A percentile compares a stretch with the other conserved stretches of the same genome.
These are phyloP conservation scores for Phaenicophaeus curvirostris DNA, from an alignment of 2,797 vertebrate genomes.

Conservation along the genomic window DNA sequence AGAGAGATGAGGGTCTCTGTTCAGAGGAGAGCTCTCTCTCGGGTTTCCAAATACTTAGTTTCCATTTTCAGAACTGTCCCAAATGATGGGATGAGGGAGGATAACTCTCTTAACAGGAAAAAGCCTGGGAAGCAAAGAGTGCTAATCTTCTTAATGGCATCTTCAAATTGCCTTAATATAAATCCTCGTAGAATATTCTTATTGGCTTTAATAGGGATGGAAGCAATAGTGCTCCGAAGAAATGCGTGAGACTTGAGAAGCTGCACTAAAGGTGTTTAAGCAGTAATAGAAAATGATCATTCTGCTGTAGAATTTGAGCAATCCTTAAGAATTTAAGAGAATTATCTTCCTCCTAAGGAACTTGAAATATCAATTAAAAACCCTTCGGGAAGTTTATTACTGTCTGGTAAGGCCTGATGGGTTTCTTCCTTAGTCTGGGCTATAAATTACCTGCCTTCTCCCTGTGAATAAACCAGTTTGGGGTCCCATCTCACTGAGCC, in stretches of 20 bases:
- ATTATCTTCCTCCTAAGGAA: conserved; percentile 6
- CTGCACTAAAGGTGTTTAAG: background rate
- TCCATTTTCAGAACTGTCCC: background rate
- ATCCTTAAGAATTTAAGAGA: conserved; percentile 3
- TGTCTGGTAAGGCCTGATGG: background rate
- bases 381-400: background rate
- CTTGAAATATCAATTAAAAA: conserved; percentile 35
- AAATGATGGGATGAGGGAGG: background rate
- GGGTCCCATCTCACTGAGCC: background rate
- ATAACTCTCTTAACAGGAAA: conserved; percentile 15
- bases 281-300: background rate
- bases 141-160: conserved; percentile 40
- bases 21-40: background rate
- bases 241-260: background rate
- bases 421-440: background rate
- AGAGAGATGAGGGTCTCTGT: background rate
- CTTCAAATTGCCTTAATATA: conserved; percentile 38
- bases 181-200: conserved; percentile 17
- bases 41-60: background rate
- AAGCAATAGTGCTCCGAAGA: conserved; percentile 17
- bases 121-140: conserved; percentile 1
- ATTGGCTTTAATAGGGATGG: conserved; percentile 23
- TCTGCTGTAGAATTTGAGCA: background rate
- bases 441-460: background rate
- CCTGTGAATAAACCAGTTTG: background rate